These are phyloP conservation scores for Morus bassanus DNA, from an alignment of 2,797 vertebrate genomes.

Conservation along the genomic window DNA sequence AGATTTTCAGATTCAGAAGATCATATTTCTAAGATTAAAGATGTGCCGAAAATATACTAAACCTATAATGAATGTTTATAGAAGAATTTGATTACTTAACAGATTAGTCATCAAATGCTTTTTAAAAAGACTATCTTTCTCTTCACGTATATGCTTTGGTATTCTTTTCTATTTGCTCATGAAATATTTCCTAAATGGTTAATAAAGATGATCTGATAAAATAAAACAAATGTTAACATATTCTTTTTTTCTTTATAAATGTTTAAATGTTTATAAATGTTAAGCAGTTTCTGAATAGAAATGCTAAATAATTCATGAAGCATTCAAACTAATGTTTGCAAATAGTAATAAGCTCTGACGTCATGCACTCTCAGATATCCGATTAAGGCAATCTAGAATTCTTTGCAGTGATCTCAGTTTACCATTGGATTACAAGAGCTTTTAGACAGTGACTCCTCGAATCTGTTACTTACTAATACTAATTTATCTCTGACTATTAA, in stretches of 20 bases:
- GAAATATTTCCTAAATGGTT: not conserved
- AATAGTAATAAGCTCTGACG: not conserved
- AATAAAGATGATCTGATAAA: not conserved
- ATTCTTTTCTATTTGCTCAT: not conserved
- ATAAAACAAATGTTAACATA: not conserved
- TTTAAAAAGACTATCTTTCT: not conserved
- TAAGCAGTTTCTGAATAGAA: constrained; percentile 23
- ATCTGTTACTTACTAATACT: constrained; percentile 9
- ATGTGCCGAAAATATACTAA: not conserved
- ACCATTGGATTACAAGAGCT: constrained; percentile 41
- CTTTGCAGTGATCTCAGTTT: constrained; percentile 26
- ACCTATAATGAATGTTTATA: not conserved
- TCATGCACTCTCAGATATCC: not conserved
- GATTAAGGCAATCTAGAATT: not conserved
- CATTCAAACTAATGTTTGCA: not conserved
- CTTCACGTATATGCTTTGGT: not conserved
- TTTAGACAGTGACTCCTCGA: constrained; percentile 25
- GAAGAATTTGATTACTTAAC: not conserved
- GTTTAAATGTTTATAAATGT: not conserved
- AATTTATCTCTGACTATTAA: constrained; percentile 41
- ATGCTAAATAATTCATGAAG: not conserved
- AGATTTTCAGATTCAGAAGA: not conserved
- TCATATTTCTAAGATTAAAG: not conserved
- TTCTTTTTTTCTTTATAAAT: not conserved
- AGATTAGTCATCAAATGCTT: not conserved